Evolutionary conservation across 2,113 vertebrate genomes (phyloP).

Genomic region (Struthio camelus): DNA sequence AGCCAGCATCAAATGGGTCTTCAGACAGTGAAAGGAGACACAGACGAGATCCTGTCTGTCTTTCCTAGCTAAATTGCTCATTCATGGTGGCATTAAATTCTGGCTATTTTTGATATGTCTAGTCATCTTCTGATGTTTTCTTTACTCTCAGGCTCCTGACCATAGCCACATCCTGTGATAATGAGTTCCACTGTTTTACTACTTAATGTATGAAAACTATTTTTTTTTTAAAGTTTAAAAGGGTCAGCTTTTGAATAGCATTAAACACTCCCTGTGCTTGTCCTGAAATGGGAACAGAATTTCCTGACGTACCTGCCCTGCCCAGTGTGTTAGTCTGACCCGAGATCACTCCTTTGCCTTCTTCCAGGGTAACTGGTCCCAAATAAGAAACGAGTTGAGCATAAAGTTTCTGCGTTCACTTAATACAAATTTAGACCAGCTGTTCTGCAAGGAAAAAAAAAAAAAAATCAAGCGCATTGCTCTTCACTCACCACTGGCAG

Average conservation of each 20-base stretch:
- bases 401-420: not conserved
- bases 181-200: not conserved
- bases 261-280: too few relatives aligned
- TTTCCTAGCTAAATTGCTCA: not conserved
- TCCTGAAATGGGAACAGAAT: not conserved
- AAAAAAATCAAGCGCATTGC: accelerated
- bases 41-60: not conserved
- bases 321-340: not conserved
- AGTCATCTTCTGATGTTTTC: not conserved
- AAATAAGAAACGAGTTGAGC: not conserved
- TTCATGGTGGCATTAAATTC: not conserved
- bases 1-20: not conserved
- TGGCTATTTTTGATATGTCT: conserved; percentile 1
- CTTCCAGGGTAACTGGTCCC: not conserved
- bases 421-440: not conserved
- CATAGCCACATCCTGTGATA: conserved; percentile 53
- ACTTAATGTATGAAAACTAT: not conserved
- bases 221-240: not conserved
- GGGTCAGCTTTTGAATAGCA: not conserved
- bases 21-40: not conserved
- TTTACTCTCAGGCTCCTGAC: conserved; percentile 18
- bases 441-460: not conserved
- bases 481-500: not conserved
- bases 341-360: not conserved
- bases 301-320: not conserved